Percentiles rank a stretch among this genome's conserved stretches.
These are phyloP conservation scores for Erythrolamprus reginae DNA, from an alignment of 2,113 vertebrate species.

Conservation along the genomic window DNA sequence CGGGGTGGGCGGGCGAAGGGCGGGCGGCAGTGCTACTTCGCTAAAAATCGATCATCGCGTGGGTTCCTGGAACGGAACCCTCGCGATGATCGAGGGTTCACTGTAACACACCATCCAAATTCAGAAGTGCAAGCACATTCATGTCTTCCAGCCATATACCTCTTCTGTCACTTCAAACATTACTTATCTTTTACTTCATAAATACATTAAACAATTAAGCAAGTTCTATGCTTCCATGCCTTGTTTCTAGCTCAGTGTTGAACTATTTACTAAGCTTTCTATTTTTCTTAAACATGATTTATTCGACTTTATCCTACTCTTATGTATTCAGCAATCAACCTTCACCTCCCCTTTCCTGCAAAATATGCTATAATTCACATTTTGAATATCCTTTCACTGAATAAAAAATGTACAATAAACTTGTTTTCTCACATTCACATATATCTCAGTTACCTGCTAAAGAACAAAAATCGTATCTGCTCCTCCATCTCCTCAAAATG, in stretches of 20 bases:
- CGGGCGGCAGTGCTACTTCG: too few species aligned
- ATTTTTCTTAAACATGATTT: not conserved
- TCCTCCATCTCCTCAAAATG: not conserved
- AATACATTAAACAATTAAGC: not conserved
- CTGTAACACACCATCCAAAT: not conserved
- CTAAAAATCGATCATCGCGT: too few species aligned
- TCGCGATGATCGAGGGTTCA: too few species aligned
- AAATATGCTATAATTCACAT: not conserved
- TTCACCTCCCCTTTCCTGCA: not conserved
- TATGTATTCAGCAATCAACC: not conserved
- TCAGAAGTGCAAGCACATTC: not conserved
- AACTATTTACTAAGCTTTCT: not conserved
- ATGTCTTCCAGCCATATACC: not conserved
- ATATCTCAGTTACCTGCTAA: not conserved
- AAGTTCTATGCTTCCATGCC: not conserved
- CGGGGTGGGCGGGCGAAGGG: too few species aligned
- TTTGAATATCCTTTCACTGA: not conserved
- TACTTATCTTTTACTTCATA: not conserved
- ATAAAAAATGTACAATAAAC: not conserved
- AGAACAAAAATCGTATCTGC: not conserved
- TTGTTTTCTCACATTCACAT: not conserved
- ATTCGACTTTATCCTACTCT: not conserved
- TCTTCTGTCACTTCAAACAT: not conserved
- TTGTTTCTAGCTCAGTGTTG: not conserved
- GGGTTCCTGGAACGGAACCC: too few species aligned